Conservation (phyloP, 2,113 vertebrate species). For the Microcebus ravelobensis region DNA sequence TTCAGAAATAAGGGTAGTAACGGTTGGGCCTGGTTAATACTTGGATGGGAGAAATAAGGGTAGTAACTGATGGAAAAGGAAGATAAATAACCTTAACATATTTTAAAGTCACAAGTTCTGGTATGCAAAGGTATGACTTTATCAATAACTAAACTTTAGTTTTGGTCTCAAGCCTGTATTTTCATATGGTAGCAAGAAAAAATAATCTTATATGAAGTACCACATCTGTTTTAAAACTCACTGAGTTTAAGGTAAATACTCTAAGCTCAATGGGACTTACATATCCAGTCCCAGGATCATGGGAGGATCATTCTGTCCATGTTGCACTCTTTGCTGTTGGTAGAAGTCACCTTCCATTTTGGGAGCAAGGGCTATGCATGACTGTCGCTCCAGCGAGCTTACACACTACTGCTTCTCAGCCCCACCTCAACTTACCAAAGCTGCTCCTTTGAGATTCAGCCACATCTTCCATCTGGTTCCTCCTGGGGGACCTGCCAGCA, state of each 20-base stretch:
- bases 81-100: background rate
- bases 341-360: rapidly evolving
- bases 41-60: background rate
- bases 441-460: background rate
- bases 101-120: background rate
- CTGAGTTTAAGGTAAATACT: background rate
- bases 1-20: background rate
- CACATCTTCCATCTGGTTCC: background rate
- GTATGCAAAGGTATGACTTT: background rate
- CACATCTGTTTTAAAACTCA: background rate
- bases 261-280: background rate
- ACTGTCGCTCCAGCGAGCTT: background rate
- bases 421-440: rapidly evolving
- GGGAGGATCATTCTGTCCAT: too few species aligned
- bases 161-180: background rate
- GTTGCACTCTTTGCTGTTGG: background rate
- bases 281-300: background rate
- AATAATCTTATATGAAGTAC: background rate
- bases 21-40: too few species aligned
- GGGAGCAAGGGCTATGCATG: rapidly evolving
- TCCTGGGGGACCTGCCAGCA: background rate
- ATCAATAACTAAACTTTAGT: background rate
- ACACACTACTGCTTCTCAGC: background rate
- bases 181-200: background rate
- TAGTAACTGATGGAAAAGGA: background rate